Percentiles rank a stretch among this genome's conserved stretches.
Evolutionary conservation across 2,797 vertebrate species (phyloP).

Genomic region (Bovichtus diacanthus): DNA sequence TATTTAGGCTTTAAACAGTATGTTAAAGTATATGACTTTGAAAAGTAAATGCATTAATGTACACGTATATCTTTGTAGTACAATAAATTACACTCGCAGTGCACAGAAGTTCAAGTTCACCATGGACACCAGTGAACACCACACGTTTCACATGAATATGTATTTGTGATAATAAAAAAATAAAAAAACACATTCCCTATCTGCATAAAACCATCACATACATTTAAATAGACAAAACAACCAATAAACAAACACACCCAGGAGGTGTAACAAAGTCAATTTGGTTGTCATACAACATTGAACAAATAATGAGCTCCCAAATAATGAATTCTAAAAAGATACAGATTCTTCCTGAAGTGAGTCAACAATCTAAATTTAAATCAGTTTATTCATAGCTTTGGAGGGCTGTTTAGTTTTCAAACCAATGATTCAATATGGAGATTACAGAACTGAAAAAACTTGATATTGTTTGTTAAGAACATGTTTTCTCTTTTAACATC

Average conservation of each 20-base stretch:
- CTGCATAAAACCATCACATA: conserved; percentile 27
- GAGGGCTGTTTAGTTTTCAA: conserved; percentile 38
- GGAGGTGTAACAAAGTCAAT: conserved; percentile 39
- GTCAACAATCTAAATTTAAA: conserved; percentile 50
- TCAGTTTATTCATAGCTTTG: conserved; percentile 52
- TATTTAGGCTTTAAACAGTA: neutral
- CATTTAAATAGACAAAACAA: conserved; percentile 17
- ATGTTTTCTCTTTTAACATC: neutral
- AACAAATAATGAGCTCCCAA: conserved; percentile 59
- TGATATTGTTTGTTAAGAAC: conserved; percentile 30
- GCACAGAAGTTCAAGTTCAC: neutral
- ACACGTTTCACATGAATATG: neutral
- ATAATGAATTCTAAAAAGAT: conserved; percentile 54
- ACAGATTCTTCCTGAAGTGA: conserved; percentile 49
- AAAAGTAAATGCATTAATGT: neutral
- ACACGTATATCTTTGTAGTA: neutral
- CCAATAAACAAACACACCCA: conserved; percentile 34
- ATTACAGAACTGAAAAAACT: conserved; percentile 32
- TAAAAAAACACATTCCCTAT: conserved; percentile 7
- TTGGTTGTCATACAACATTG: conserved; percentile 52
- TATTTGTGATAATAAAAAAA: neutral
- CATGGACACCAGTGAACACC: neutral
- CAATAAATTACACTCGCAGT: neutral
- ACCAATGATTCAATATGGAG: conserved; percentile 39
- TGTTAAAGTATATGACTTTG: neutral